Percentiles rank a stretch among this genome's conserved stretches.
Evolutionary conservation across 2,888 invertebrate species (phyloP).

Genomic region (Xanthia icteritia): DNA sequence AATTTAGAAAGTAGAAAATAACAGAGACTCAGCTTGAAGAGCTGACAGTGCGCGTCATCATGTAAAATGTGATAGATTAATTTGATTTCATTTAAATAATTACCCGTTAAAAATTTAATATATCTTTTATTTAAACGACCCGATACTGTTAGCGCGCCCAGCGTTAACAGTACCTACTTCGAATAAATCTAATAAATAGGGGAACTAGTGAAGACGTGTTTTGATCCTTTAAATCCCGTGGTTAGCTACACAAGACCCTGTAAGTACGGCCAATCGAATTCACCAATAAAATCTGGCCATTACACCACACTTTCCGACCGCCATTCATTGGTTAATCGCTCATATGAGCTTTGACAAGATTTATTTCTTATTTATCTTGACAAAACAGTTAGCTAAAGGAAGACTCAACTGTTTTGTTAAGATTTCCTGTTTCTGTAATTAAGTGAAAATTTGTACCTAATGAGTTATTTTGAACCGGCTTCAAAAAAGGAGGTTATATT

Average conservation of each 20-base stretch:
- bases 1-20: neutral
- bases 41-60: too few species aligned
- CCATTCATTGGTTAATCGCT: conserved; percentile 58
- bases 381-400: neutral
- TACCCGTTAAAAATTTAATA: neutral
- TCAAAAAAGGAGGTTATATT: too few species aligned
- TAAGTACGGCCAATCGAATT: conserved; percentile 61
- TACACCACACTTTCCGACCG: conserved; percentile 48
- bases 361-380: neutral
- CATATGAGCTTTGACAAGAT: conserved; percentile 40
- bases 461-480: too few species aligned
- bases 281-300: conserved; percentile 62
- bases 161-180: conserved; percentile 30
- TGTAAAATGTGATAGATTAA: neutral
- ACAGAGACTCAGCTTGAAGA: neutral
- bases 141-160: neutral
- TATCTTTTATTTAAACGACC: neutral
- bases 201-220: conserved; percentile 29
- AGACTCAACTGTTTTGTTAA: neutral
- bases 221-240: conserved; percentile 53
- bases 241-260: conserved; percentile 53
- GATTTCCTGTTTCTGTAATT: neutral
- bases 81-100: neutral
- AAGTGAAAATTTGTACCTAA: neutral
- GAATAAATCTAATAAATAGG: conserved; percentile 39